Conservation (phyloP, 2,113 vertebrate species). For the Stegostoma tigrinum region DNA sequence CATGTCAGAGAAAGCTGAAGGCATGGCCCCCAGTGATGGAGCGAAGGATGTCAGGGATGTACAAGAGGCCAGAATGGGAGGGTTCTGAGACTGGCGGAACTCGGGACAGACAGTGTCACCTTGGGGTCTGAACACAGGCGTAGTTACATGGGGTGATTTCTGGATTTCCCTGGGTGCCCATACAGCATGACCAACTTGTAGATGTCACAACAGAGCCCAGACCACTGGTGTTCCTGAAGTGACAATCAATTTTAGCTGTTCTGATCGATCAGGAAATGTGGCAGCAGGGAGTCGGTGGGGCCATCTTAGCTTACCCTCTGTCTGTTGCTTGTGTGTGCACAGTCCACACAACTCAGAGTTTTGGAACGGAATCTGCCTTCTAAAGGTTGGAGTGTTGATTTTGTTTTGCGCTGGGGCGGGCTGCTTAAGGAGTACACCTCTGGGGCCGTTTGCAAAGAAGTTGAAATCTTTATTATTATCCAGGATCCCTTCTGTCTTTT, state of each 20-base stretch:
- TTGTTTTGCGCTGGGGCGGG: background rate
- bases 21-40: too few species aligned
- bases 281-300: background rate
- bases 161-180: background rate
- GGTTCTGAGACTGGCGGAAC: too few species aligned
- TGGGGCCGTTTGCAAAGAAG: background rate
- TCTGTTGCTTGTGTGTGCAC: background rate
- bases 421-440: background rate
- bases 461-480: background rate
- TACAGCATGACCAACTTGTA: background rate
- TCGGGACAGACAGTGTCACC: too few species aligned
- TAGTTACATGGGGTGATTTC: background rate
- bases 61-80: too few species aligned
- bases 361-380: background rate
- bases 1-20: too few species aligned
- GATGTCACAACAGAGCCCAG: background rate
- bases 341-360: background rate
- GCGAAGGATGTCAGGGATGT: too few species aligned
- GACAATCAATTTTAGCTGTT: background rate
- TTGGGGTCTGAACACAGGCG: too few species aligned
- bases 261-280: background rate
- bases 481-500: too few species aligned
- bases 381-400: background rate
- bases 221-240: background rate
- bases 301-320: background rate